Conservation (phyloP, 1,140 invertebrate species). For the Lepidurus packardi region DNA sequence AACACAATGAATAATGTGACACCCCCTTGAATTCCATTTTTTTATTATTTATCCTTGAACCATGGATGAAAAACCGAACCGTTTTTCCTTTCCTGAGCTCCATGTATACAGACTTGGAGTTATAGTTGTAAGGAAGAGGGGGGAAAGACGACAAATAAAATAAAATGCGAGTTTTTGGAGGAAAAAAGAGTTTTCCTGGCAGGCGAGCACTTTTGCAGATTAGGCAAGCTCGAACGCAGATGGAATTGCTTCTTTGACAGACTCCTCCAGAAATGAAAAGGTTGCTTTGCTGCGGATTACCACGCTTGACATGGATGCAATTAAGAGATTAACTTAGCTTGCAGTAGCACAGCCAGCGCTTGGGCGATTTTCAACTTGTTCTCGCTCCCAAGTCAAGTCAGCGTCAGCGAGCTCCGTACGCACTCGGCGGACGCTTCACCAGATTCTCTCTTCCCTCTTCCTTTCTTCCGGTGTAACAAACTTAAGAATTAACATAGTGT, state of each 20-base stretch:
- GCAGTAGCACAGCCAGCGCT: not conserved
- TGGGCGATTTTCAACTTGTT: too few species aligned
- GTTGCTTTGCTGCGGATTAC: conserved; percentile 11
- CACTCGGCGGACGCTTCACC: too few species aligned
- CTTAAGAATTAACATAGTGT: too few species aligned
- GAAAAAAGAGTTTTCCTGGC: not conserved
- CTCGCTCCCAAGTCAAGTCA: not conserved
- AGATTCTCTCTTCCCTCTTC: too few species aligned
- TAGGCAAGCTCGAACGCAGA: conserved; percentile 18
- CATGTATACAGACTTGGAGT: not conserved
- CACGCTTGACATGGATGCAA: conserved; percentile 17
- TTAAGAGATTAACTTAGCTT: not conserved
- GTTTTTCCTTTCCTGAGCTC: not conserved
- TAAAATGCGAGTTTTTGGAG: not conserved
- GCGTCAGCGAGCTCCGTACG: not conserved
- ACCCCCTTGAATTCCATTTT: not conserved
- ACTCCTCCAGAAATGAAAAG: conserved; percentile 21
- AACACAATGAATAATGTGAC: not conserved
- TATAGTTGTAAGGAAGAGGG: not conserved
- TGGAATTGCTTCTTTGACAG: conserved; percentile 21
- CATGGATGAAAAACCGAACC: not conserved
- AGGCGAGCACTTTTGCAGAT: conserved; percentile 12
- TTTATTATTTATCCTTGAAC: not conserved
- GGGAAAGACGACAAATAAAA: not conserved
- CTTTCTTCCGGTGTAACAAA: too few species aligned